Base-by-base conservation (phyloP, 1,140 invertebrate species). In the Penaeus japonicus region DNA sequence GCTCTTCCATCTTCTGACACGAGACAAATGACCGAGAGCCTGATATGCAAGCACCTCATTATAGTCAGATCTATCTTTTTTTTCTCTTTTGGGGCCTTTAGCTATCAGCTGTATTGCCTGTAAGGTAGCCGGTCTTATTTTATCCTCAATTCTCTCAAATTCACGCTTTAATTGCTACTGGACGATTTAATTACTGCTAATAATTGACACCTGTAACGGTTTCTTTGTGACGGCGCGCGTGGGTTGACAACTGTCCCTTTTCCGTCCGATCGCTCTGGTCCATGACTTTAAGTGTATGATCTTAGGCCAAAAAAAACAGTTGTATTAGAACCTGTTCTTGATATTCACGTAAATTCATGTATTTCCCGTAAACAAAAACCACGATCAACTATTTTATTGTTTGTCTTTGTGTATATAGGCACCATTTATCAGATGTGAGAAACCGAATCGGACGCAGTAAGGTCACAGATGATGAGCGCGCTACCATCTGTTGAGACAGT, bases 401-500 rank as follows among this genome's bases (percentile, higher is more conserved):
- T 75, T 84, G 35, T 0, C 30, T 15, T 17, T 5, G 22, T 55
- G 57, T 27, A 30, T 81, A 27, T 54, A 55, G 24, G 1, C 1
- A 20, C 57, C 27, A 57, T 59, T 83, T 10, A 39, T n/a, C n/a
- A 62, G 15, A 54, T 32, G 27, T 15, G 57, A 54, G 81, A 30
- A 35, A 12, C n/a, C n/a, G 32, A 79, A 86, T 79, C 84, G 84
- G 84, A 86, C 27, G 65, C 73, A n/a, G 35, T 39, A 24, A 27
- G 80, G 54, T 83, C 79, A 39, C 79, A 82, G 86, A 82, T 83
- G 86, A 87, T 55, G 79, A 30, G 78, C 86, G 86, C 27, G 54
- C 86, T 83, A 81, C 86, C 86, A 88, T 88, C 86, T 88, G 86
- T 83, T 88, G 81, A 84, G 62, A 62, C 80, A 78, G 70, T 77